Evolutionary conservation across 2,888 invertebrate genomes (phyloP).

Genomic region (Drosophila dives): DNA sequence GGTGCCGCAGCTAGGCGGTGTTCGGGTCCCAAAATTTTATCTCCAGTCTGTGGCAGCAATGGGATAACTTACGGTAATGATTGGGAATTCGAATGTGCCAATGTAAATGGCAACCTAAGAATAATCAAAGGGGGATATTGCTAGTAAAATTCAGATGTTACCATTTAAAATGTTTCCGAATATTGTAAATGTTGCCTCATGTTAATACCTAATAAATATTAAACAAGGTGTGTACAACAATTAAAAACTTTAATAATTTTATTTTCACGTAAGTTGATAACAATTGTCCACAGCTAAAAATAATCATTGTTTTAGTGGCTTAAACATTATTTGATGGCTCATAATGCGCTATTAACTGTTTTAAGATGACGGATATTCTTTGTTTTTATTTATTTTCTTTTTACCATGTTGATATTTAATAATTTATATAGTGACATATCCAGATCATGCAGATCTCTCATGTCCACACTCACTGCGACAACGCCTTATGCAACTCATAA

Average conservation of each 20-base stretch:
- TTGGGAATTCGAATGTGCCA: no score
- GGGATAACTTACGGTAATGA: no score
- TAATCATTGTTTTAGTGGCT: neutral
- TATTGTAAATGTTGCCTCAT: neutral
- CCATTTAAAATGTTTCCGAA: neutral
- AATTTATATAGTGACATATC: no score
- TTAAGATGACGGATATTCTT: no score
- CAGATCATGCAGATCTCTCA: no score
- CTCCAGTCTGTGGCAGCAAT: neutral
- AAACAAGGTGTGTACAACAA: neutral
- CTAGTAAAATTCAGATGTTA: neutral
- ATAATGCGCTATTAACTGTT: no score
- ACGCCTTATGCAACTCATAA: no score
- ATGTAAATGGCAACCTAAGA: neutral
- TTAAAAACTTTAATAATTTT: neutral
- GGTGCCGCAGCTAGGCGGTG: no score
- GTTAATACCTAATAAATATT: neutral
- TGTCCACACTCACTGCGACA: no score
- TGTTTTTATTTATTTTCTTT: no score
- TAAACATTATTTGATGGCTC: no score
- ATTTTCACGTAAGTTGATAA: neutral
- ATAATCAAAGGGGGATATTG: accelerated
- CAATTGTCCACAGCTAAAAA: neutral
- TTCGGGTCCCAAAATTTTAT: accelerated
- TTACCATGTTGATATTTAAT: no score